A percentile compares a stretch with the other conserved stretches of the same genome.
Conservation (phyloP, 2,113 vertebrate genomes). For the Fukomys damarensis region DNA sequence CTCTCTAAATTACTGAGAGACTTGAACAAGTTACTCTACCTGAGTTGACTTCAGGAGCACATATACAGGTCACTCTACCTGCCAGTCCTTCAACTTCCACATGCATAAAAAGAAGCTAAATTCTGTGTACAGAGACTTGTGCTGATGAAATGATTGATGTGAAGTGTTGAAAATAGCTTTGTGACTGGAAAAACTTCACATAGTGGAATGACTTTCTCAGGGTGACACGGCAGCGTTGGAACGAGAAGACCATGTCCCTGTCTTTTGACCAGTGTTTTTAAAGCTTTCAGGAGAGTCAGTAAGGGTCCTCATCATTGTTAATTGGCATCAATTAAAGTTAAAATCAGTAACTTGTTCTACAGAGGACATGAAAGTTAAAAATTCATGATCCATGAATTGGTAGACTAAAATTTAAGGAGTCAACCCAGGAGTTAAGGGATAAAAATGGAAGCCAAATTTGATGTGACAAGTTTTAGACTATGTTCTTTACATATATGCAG, state of each 20-base stretch:
- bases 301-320: not conserved
- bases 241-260: not conserved
- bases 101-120: not conserved
- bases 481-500: not conserved
- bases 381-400: not conserved
- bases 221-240: not conserved
- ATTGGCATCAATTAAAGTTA: not conserved
- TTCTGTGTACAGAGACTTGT: not conserved
- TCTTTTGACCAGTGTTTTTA: not conserved
- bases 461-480: not conserved
- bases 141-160: not conserved
- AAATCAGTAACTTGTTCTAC: constrained; percentile 36
- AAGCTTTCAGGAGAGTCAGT: not conserved
- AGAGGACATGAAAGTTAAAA: not conserved
- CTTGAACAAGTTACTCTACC: not conserved
- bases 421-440: not conserved
- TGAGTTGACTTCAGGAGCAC: too few species aligned
- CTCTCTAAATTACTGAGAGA: not conserved
- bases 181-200: not conserved
- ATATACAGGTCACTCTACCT: not conserved
- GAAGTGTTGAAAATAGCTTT: not conserved
- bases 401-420: not conserved
- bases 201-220: not conserved
- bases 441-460: constrained; percentile 20
- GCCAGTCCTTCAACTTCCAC: not conserved